phyloP scores from a whole-genome alignment of 2,113 vertebrate species.

The Tupaia chinensis region DNA sequence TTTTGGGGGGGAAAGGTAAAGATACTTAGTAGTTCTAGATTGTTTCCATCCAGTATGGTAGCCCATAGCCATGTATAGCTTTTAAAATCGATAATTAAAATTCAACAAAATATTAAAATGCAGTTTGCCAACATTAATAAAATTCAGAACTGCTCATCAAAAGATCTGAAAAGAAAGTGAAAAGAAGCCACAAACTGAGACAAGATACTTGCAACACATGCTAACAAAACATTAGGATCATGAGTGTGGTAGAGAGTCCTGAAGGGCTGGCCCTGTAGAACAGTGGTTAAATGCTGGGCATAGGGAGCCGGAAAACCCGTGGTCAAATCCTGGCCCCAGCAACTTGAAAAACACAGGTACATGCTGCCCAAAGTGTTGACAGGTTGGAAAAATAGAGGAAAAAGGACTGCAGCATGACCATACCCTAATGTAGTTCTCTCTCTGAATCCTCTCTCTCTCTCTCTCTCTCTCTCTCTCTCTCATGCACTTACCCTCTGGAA shows the following conservation, averaged over 20 bases:
- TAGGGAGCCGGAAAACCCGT: too few relatives aligned
- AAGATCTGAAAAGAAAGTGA: not conserved
- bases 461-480: too few relatives aligned
- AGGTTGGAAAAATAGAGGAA: too few relatives aligned
- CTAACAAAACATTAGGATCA: not conserved
- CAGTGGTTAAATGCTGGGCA: too few relatives aligned
- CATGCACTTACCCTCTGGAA: too few relatives aligned
- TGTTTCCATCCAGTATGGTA: not conserved
- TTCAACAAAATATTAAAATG: slow-evolving; percentile 24
- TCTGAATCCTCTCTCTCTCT: too few relatives aligned
- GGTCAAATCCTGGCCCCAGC: too few relatives aligned
- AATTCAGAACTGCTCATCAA: not conserved
- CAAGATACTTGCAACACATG: not conserved
- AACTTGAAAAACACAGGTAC: too few relatives aligned
- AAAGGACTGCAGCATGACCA: too few relatives aligned
- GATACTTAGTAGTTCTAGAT: not conserved
- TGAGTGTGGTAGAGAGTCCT: not conserved
- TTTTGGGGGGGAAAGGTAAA: not conserved
- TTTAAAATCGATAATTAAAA: not conserved
- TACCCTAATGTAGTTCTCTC: too few relatives aligned
- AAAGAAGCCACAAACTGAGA: not conserved
- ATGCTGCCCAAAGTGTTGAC: too few relatives aligned
- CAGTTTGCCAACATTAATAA: not conserved
- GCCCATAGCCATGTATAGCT: not conserved
- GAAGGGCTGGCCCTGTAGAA: too few relatives aligned